Percentiles rank a stretch among this genome's conserved stretches.
Evolutionary conservation across 2,113 vertebrate species (phyloP).

Genomic region (Corynorhinus townsendii): DNA sequence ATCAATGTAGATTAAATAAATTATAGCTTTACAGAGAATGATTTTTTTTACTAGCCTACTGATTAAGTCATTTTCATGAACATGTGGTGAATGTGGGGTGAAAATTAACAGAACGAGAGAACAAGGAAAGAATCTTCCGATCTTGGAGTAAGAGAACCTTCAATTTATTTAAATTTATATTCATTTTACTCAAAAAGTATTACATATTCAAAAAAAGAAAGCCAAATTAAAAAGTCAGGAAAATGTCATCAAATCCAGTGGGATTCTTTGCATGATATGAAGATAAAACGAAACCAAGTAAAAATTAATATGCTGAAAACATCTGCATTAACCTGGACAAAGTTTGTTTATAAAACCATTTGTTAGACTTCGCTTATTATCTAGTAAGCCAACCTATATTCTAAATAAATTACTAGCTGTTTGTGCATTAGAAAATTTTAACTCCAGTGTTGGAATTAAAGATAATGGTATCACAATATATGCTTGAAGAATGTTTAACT

Average conservation of each 20-base stretch:
- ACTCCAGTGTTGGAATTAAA: neutral
- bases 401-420: slow-evolving; percentile 26
- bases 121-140: slow-evolving; percentile 27
- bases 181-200: slow-evolving; percentile 23
- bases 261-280: neutral
- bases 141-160: slow-evolving; percentile 48
- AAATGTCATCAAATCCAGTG: neutral
- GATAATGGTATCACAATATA: neutral
- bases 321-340: neutral
- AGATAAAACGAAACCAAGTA: slow-evolving; percentile 11
- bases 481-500: neutral
- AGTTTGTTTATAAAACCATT: neutral
- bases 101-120: slow-evolving; percentile 29
- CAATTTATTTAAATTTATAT: slow-evolving; percentile 40
- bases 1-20: neutral
- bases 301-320: slow-evolving; percentile 25
- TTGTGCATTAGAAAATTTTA: slow-evolving; percentile 6
- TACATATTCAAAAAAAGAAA: neutral
- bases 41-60: neutral
- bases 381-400: slow-evolving; percentile 26
- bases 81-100: neutral
- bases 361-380: slow-evolving; percentile 3
- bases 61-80: neutral
- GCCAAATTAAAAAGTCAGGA: slow-evolving; percentile 35
- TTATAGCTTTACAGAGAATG: neutral